Evolutionary conservation across 2,797 vertebrate species (phyloP), one percentile per base, ranked within the genome.

Genomic region (Pampus argenteus): DNA sequence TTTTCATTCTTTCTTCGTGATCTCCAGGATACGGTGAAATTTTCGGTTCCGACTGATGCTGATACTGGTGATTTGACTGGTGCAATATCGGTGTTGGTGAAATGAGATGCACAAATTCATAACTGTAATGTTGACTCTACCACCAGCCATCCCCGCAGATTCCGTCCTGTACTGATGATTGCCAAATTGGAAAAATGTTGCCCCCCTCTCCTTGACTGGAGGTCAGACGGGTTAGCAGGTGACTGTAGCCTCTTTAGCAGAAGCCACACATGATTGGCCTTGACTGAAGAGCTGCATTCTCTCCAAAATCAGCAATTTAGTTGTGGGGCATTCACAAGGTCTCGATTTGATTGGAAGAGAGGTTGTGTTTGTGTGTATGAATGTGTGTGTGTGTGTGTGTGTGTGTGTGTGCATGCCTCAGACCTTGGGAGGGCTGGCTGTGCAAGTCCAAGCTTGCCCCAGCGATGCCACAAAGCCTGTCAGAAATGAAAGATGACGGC

Each of bases 371-470:
- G 62, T 64, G 71, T 81, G 68, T 62, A 1, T 66, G 13, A 9
- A 18, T 57, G 49, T 70, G 65, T 74, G 60, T 68, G 66, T 63
- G 71, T 70, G 69, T 52, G 61, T 64, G 57, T 74, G 52, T 71
- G 60, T 64, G 57, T 78, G 61, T 69, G 61, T 74, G 36, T 74
- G 78, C 82, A 84, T 91, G 84, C 85, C 90, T 88, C 82, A 91
- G 92, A 89, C 92, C 91, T 91, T 93, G 91, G 93, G 93, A 92
- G 93, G 89, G 84, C 85, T 79, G 72, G 62, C 73, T 68, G 56
- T 77, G 73, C 94, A 94, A 89, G 94, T 73, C 92, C 74, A 29
- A 86, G 65, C 94, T 90, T 91, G 94, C 88, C 93, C 85, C 26
- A 2, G 49, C 82, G 50, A 88, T 82, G 76, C 89, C 83, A 91